These are phyloP conservation scores for Drosophila affinis DNA, from an alignment of 2,888 invertebrate genomes.

Conservation along the genomic window DNA sequence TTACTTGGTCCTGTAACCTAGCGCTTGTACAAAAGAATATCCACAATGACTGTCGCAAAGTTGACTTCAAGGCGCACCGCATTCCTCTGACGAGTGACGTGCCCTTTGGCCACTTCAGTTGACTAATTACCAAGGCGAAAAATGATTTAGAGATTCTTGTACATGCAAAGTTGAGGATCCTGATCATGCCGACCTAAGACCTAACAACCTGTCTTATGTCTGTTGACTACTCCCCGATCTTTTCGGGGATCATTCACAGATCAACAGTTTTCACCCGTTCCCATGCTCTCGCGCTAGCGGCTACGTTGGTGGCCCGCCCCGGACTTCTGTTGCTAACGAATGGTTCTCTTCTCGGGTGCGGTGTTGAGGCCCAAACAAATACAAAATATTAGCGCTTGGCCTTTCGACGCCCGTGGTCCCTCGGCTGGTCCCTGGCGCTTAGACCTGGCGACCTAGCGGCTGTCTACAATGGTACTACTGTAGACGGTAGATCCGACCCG, in stretches of 20 bases:
- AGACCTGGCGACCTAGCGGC: not conserved
- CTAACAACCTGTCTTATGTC: slow-evolving; percentile 10
- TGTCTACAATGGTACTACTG: not conserved
- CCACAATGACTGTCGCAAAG: not conserved
- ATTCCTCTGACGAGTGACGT: slow-evolving; percentile 55
- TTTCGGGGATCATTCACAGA: slow-evolving; percentile 38
- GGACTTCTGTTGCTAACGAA: slow-evolving; percentile 29
- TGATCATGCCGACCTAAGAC: not conserved
- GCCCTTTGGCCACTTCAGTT: slow-evolving; percentile 69
- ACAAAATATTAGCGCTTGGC: slow-evolving; percentile 73
- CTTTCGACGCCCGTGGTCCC: slow-evolving; percentile 62
- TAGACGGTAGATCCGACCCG: slow-evolving; percentile 1
- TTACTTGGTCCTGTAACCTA: slow-evolving; percentile 36
- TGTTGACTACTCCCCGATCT: slow-evolving; percentile 17
- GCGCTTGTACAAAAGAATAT: not conserved
- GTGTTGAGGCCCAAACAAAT: slow-evolving; percentile 70
- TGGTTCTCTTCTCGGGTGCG: slow-evolving; percentile 24
- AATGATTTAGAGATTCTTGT: slow-evolving; percentile 4
- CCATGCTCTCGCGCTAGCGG: not conserved
- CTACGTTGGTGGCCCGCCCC: slow-evolving; percentile 67
- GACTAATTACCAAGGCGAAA: slow-evolving; percentile 63
- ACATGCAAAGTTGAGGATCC: slow-evolving; percentile 8
- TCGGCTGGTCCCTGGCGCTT: slow-evolving; percentile 7
- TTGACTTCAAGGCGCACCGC: slow-evolving; percentile 60
- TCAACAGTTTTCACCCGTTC: slow-evolving; percentile 8